These are phyloP conservation scores for Chloromyia formosa DNA, from an alignment of 2,888 invertebrate species.

Conservation along the genomic window DNA sequence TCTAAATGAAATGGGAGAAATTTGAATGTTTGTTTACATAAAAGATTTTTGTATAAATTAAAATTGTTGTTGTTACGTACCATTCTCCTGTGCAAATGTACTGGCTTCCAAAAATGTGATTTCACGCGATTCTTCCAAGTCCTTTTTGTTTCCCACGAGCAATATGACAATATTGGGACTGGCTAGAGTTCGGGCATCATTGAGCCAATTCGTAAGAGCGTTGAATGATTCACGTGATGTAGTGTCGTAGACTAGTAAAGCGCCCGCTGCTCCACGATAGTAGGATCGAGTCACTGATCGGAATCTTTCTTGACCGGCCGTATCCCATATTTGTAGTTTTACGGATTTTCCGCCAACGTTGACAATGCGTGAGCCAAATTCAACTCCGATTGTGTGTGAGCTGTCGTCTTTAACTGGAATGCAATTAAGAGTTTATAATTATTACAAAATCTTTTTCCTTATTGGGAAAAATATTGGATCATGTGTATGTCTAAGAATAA, in stretches of 20 bases:
- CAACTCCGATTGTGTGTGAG: slow-evolving; percentile 86
- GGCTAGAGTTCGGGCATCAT: slow-evolving; percentile 81
- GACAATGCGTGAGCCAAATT: slow-evolving; percentile 86
- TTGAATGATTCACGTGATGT: slow-evolving; percentile 93
- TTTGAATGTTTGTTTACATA: slow-evolving; percentile 58
- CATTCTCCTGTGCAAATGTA: slow-evolving; percentile 86
- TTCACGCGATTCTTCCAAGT: slow-evolving; percentile 81
- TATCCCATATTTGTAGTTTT: slow-evolving; percentile 84
- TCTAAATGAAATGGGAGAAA: slow-evolving; percentile 64
- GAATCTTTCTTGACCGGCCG: slow-evolving; percentile 64
- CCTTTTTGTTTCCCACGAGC: slow-evolving; percentile 84
- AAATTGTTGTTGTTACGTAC: slow-evolving; percentile 61
- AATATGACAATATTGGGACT: slow-evolving; percentile 84
- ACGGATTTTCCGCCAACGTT: slow-evolving; percentile 84
- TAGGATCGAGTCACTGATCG: slow-evolving; percentile 79
- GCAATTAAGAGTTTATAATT: too few species aligned
- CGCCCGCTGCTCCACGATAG: slow-evolving; percentile 91
- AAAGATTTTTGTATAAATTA: too few species aligned
- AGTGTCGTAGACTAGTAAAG: slow-evolving; percentile 88
- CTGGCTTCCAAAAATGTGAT: slow-evolving; percentile 85
- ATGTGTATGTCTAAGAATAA: too few species aligned
- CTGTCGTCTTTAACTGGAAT: slow-evolving; percentile 81
- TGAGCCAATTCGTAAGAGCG: slow-evolving; percentile 86
- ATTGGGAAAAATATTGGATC: too few species aligned
- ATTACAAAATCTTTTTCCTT: too few species aligned